Evolutionary conservation across 53 echinoderm and acorn worm species (phyloP), one percentile per base, ranked within the genome.

Genomic region (Pentamera pediparva): DNA sequence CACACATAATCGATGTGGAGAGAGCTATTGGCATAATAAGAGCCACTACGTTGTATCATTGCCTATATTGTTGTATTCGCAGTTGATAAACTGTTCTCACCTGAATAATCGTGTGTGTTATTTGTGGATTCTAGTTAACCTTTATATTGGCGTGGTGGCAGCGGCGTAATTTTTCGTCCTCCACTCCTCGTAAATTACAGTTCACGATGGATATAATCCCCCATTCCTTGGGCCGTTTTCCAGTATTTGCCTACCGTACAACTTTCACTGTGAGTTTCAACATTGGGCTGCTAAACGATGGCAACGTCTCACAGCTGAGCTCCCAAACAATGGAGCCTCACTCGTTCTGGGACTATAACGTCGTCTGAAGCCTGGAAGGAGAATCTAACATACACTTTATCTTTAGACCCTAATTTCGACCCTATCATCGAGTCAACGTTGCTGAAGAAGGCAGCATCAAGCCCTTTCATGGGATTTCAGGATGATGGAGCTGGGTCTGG

Each of bases 321-420:
- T 21, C 61, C 75, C 27, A 85, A 75, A 53, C 80, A 86, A 52
- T 86, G 86, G 86, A 39, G 76, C 9, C 38, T 82, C 35, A 59
- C 58, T 29, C 58, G 69, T 10, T 31, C 48, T 24, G 65, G 21
- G 8, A 50, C 50, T 4, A 50, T 50, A 18, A 50, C 3, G 21
- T 4, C 50, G 3, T 50, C 21, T 22, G 50, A 86, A 25, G 77
- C 52, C 32, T 86, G 82, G 87, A 37, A 30, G 10, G 61, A 86
- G 4, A 86, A 86, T 24, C 28, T 82, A 13, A 26, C 49, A 0
- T 87, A 87, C 60, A 87, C 77, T 0, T 37, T 87, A 17, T 74
- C 53, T 5, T 17, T 53, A 17, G 53, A 17, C 18, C 53, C 53
- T 4, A 53, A 8, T 1, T 53, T 50, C 27, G 7, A 22, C 18